Evolutionary conservation across 2,797 vertebrate species (phyloP).

Genomic region (Smutsia gigantea): DNA sequence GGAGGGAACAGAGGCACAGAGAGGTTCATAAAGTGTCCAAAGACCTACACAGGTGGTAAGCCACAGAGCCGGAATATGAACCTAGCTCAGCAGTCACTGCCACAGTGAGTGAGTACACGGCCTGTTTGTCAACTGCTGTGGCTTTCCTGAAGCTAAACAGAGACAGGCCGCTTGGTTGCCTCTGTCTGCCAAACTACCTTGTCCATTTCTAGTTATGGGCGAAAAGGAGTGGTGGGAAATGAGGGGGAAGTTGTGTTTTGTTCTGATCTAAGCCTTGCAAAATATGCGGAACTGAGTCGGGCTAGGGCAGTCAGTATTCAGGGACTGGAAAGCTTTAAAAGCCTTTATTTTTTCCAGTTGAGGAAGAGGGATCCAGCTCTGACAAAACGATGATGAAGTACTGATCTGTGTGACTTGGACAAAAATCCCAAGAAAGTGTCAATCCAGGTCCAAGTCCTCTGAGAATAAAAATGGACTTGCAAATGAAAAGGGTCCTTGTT

Average conservation of each 20-base stretch:
- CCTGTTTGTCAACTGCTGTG: neutral
- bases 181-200: neutral
- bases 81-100: neutral
- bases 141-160: neutral
- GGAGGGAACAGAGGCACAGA: neutral
- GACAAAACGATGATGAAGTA: neutral
- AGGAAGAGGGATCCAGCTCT: neutral
- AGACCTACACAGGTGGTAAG: neutral
- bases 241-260: neutral
- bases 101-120: accelerated
- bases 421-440: neutral
- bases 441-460: neutral
- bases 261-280: neutral
- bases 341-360: neutral
- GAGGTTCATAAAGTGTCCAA: neutral
- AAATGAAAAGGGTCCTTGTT: neutral
- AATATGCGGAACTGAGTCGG: neutral
- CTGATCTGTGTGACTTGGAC: neutral
- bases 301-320: neutral
- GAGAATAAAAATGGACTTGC: neutral
- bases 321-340: neutral
- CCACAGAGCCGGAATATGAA: neutral
- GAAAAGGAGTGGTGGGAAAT: neutral
- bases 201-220: neutral
- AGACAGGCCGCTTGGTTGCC: neutral